phyloP scores from a whole-genome alignment of 2,113 vertebrate species.

The Glareola pratincola region DNA sequence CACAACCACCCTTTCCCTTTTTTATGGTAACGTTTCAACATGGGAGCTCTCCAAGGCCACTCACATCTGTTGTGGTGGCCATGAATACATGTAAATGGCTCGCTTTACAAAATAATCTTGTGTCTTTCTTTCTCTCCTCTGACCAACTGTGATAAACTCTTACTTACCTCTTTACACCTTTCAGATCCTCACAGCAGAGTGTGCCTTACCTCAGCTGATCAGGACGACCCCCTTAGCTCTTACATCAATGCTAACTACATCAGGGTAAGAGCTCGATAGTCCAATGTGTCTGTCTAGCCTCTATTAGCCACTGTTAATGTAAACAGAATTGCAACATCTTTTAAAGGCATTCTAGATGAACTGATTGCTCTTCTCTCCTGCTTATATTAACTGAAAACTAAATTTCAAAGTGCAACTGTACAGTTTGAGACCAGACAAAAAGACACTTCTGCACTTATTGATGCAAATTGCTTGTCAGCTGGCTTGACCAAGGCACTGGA shows the following conservation, averaged over 20 bases:
- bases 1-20: not conserved
- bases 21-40: not conserved
- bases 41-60: not conserved
- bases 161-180: slow-evolving; percentile 43
- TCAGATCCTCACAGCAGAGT: slow-evolving; percentile 98
- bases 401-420: not conserved
- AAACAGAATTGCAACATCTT: not conserved
- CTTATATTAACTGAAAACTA: not conserved
- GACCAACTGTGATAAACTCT: not conserved
- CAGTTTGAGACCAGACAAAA: not conserved
- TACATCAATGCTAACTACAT: slow-evolving; percentile 99
- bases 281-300: not conserved
- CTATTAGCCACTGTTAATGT: not conserved
- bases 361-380: not conserved
- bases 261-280: slow-evolving; percentile 77
- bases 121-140: not conserved
- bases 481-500: not conserved
- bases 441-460: not conserved
- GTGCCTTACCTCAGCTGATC: slow-evolving; percentile 87
- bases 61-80: not conserved
- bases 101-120: not conserved
- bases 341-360: not conserved
- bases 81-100: not conserved
- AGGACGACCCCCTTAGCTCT: slow-evolving; percentile 91
- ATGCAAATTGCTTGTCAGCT: not conserved